These are phyloP conservation scores for Hypotaenidia philippensis DNA, from an alignment of 2,797 vertebrate species.

Conservation along the genomic window DNA sequence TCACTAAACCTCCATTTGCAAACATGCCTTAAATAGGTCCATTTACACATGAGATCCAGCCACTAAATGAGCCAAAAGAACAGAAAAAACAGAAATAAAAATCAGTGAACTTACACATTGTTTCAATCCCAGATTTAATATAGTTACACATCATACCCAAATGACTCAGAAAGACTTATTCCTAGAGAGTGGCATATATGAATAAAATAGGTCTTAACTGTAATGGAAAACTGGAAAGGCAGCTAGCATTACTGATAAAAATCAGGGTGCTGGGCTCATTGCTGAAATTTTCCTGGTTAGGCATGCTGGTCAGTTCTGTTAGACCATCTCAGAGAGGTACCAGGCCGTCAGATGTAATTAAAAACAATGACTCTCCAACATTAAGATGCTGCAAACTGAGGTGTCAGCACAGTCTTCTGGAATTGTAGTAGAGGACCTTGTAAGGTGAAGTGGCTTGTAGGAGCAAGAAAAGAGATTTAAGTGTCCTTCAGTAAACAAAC, in stretches of 20 bases:
- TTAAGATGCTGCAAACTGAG: neutral
- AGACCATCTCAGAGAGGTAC: neutral
- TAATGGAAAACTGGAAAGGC: neutral
- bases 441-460: neutral
- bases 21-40: neutral
- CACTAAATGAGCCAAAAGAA: neutral
- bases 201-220: neutral
- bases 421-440: neutral
- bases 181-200: neutral
- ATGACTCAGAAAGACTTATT: neutral
- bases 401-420: neutral
- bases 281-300: neutral
- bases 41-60: neutral
- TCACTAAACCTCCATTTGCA: neutral
- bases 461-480: neutral
- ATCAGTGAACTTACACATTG: neutral
- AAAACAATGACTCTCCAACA: neutral
- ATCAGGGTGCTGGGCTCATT: neutral
- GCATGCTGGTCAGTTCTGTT: neutral
- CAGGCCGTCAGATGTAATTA: neutral
- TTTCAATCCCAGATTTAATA: neutral
- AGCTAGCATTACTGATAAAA: neutral
- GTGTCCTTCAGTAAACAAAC: slow-evolving; percentile 33
- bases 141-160: neutral
- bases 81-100: neutral